Conservation (phyloP, 1,140 invertebrate species). For the Drosophila suzukii region DNA sequence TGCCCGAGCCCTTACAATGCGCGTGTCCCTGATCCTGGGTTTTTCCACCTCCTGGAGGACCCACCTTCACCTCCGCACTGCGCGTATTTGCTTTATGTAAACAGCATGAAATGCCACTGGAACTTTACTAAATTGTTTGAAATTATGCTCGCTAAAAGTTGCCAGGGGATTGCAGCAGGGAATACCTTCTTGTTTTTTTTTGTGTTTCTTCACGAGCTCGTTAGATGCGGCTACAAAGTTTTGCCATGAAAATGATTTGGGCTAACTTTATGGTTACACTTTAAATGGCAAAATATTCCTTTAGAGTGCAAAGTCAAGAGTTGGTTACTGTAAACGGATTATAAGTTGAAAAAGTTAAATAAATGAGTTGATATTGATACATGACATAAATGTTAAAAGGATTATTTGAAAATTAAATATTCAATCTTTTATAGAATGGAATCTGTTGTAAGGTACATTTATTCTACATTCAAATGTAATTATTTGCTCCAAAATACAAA, state of each 20-base stretch:
- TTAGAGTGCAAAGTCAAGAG: no score
- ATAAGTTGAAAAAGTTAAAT: background rate
- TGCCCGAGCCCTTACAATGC: slow-evolving; percentile 49
- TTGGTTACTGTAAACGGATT: background rate
- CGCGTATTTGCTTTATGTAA: slow-evolving; percentile 52
- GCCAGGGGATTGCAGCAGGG: slow-evolving; percentile 8
- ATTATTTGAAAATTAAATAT: no score
- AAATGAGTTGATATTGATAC: background rate
- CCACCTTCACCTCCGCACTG: background rate
- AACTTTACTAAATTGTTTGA: slow-evolving; percentile 68
- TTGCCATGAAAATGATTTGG: slow-evolving; percentile 18
- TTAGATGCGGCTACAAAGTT: slow-evolving; percentile 27
- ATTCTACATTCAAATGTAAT: no score
- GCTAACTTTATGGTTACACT: slow-evolving; percentile 9
- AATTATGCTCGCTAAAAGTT: slow-evolving; percentile 55
- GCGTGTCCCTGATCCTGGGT: slow-evolving; percentile 39
- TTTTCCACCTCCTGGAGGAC: slow-evolving; percentile 14
- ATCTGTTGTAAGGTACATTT: no score
- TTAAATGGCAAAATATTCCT: slow-evolving; percentile 4
- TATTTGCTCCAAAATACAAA: no score
- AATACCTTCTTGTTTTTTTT: background rate
- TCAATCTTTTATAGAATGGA: no score
- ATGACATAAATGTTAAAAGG: background rate
- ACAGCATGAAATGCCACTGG: slow-evolving; percentile 61
- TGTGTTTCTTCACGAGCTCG: background rate